phyloP scores from a whole-genome alignment of 2,113 vertebrate species.

The Cyprinus carpio region DNA sequence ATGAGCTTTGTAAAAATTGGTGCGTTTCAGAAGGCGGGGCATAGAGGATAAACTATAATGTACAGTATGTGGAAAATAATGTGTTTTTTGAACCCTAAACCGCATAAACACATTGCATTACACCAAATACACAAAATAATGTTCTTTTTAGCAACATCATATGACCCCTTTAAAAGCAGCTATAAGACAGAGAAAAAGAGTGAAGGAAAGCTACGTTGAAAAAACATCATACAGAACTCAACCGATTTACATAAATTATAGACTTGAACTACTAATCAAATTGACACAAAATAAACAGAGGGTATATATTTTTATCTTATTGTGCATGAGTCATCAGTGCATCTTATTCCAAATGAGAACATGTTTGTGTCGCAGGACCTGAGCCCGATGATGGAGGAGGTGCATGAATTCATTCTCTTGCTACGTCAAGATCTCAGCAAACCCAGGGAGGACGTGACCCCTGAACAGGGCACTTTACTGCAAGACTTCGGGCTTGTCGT shows the following conservation, averaged over 20 bases:
- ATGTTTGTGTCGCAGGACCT: conserved; percentile 24
- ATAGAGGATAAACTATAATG: no score
- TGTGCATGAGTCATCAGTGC: neutral
- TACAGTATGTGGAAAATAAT: no score
- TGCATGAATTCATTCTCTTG: conserved; percentile 51
- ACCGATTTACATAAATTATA: neutral
- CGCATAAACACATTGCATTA: no score
- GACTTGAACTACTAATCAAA: neutral
- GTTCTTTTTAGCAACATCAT: no score
- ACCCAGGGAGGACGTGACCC: neutral
- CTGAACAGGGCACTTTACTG: conserved; percentile 36
- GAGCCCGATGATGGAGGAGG: conserved; percentile 35
- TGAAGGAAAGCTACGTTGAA: neutral
- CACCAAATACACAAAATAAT: no score
- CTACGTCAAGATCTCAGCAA: conserved; percentile 11
- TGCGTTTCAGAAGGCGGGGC: no score
- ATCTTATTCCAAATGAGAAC: neutral
- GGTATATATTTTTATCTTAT: neutral
- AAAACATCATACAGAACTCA: neutral
- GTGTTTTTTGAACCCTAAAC: no score
- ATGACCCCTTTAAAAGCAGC: no score
- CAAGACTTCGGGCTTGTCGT: conserved; percentile 10
- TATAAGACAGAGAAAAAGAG: no score
- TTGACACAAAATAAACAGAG: neutral
- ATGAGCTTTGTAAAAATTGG: no score